Conservation (phyloP, 2,797 vertebrate species). For the Semotilus atromaculatus region DNA sequence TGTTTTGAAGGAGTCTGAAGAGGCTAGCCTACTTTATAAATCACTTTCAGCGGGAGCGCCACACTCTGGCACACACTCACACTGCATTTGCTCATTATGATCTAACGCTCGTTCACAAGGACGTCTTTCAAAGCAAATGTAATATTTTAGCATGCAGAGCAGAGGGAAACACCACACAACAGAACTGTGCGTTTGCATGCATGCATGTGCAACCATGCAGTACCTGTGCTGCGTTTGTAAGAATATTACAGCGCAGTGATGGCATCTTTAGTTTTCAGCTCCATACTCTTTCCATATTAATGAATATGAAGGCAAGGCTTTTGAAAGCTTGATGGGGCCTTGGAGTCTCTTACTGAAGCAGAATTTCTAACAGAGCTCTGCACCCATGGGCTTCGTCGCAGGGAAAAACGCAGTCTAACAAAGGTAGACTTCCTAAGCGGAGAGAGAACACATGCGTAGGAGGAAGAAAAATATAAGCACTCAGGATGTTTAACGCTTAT, state of each 20-base stretch:
- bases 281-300: conserved; percentile 53
- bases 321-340: conserved; percentile 57
- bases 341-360: conserved; percentile 54
- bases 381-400: conserved; percentile 51
- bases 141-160: background rate
- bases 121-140: background rate
- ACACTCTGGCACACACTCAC: background rate
- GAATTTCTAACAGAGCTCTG: conserved; percentile 51
- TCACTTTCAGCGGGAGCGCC: conserved; percentile 25
- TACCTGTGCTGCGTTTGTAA: conserved; percentile 24
- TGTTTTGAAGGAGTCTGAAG: conserved; percentile 57
- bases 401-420: conserved; percentile 52
- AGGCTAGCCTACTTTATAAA: conserved; percentile 45
- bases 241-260: conserved; percentile 13
- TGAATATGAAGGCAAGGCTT: conserved; percentile 51
- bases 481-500: conserved; percentile 49
- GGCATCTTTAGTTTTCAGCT: conserved; percentile 40
- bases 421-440: conserved; percentile 55
- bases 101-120: background rate
- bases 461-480: conserved; percentile 51
- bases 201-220: background rate
- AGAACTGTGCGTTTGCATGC: background rate
- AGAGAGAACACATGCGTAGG: conserved; percentile 51
- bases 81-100: conserved; percentile 12
- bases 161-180: background rate